These are phyloP conservation scores for Acrossocheilus wenchowensis DNA, from an alignment of 2,797 vertebrate genomes.

Conservation along the genomic window DNA sequence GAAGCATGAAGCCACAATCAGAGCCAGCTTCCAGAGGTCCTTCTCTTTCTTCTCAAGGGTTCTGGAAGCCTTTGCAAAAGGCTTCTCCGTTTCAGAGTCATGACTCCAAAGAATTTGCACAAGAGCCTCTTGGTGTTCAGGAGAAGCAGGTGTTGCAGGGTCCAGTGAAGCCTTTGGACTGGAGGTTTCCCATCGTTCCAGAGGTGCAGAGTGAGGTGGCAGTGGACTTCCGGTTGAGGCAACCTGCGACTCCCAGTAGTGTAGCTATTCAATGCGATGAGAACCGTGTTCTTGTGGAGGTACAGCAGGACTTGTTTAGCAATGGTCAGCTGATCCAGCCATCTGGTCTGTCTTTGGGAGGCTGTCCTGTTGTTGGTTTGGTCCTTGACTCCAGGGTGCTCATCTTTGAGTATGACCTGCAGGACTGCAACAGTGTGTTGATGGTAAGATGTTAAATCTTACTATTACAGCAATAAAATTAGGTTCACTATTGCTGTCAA, in stretches of 20 bases:
- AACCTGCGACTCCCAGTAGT: conserved; percentile 59
- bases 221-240: conserved; percentile 15
- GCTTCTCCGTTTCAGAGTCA: background rate
- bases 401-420: conserved; percentile 64
- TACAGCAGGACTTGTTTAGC: conserved; percentile 72
- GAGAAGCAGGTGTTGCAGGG: background rate
- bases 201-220: background rate
- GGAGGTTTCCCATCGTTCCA: conserved; percentile 24
- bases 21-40: too few species aligned
- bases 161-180: background rate
- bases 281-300: conserved; percentile 62
- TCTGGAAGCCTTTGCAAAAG: background rate
- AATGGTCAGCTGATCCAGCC: conserved; percentile 69
- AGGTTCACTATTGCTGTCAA: too few species aligned
- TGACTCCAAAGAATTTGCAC: too few species aligned
- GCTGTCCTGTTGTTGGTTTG: conserved; percentile 55
- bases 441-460: background rate
- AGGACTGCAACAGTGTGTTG: conserved; percentile 65
- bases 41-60: background rate
- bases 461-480: too few species aligned
- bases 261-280: conserved; percentile 66
- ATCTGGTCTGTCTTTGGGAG: conserved; percentile 69
- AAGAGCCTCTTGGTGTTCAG: background rate
- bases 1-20: background rate
- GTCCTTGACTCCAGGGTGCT: conserved; percentile 43